Evolutionary conservation across 2,113 vertebrate species (phyloP), one percentile per base, ranked within the genome.

Genomic region (Pyxicephalus adspersus): DNA sequence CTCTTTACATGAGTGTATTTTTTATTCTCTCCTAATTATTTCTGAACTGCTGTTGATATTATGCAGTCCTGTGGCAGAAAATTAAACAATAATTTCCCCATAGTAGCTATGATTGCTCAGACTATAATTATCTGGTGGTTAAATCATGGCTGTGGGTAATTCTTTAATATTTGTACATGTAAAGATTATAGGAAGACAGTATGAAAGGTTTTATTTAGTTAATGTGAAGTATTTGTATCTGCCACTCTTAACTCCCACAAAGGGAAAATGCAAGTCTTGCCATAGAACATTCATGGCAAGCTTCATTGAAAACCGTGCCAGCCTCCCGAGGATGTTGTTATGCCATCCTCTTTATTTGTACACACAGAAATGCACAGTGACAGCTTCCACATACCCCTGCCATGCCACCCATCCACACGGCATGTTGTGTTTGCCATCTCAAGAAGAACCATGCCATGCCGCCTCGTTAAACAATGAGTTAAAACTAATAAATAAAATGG

Each of bases 331-430:
- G 64, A 67, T 20, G n/a, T 22, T 45, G 51, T 5, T 54, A 22
- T 23, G 26, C 75, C 63, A 77, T 20, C 8, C 26, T 52, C 23
- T 64, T 54, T 66, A 55, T 55, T 65, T 67, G 76, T 77, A 78
- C 52, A 78, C 76, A 68, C 4, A 64, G 60, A 13, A 66, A 26
- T 16, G 26, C 20, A 22, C 22, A 22, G 50, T 58, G 54, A 52
- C 70, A 58, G 70, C 19, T 54, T 73, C 67, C 22, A 61, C 58
- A 61, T 23, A 26, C 25, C 52, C 6, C 9, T 73, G 52, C 70
- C 52, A 73, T 45, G 38, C 38, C 38, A 45, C 38, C 38, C 38
- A 45, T 45, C 15, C 11, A 13, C 38, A 15, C 3, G 38, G 38
- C 38, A 45, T 2, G 8, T 2, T 13, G 8, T 13, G 38, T 45